A percentile compares a stretch with the other conserved stretches of the same genome.
These are phyloP conservation scores for Drosophila pegasa DNA, from an alignment of 2,888 invertebrate species.

Conservation along the genomic window DNA sequence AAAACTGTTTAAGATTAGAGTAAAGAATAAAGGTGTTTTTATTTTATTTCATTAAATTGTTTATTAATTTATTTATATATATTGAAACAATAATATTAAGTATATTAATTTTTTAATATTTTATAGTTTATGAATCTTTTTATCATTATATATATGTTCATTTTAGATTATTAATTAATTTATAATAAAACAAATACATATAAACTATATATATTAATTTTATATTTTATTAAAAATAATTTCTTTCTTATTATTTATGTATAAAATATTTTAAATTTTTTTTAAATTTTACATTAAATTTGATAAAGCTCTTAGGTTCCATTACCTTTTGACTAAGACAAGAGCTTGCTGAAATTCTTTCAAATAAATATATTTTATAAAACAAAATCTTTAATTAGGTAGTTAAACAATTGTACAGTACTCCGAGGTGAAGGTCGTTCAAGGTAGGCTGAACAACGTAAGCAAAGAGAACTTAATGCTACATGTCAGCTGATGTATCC, in stretches of 20 bases:
- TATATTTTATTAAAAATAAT: not conserved
- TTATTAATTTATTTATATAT: too few relatives aligned
- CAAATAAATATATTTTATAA: not conserved
- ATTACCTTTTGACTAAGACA: not conserved
- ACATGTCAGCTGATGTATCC: not conserved
- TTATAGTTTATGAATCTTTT: not conserved
- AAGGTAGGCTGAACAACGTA: not conserved
- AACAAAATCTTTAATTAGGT: not conserved
- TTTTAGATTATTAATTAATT: not conserved
- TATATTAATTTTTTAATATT: not conserved
- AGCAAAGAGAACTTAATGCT: conserved; percentile 1
- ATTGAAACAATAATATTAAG: too few relatives aligned
- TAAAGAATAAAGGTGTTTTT: not conserved
- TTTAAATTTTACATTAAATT: not conserved
- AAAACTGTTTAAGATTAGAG: not conserved
- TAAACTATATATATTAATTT: not conserved
- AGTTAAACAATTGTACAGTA: not conserved
- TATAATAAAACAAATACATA: too few relatives aligned
- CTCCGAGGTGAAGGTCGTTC: conserved; percentile 2
- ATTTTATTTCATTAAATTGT: too few relatives aligned
- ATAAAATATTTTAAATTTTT: not conserved
- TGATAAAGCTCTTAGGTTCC: not conserved
- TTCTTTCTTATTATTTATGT: not conserved
- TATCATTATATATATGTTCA: too few relatives aligned
- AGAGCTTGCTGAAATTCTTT: not conserved